Evolutionary conservation across 2,888 invertebrate genomes (phyloP).

Genomic region (Oasisia sp.): DNA sequence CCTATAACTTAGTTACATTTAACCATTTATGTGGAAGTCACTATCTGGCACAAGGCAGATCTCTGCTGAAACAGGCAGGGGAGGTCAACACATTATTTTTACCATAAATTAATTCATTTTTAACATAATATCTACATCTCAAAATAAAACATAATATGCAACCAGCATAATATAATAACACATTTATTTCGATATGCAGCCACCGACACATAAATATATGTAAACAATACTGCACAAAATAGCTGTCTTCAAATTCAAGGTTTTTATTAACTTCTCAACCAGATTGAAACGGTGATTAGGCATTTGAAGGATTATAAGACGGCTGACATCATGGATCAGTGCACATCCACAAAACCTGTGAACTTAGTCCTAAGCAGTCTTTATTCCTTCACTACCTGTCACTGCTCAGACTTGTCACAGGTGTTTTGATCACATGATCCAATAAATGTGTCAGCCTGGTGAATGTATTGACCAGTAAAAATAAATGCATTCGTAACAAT

Average conservation of each 20-base stretch:
- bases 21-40: too few relatives aligned
- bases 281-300: not conserved
- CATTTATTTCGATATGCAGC: too few relatives aligned
- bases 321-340: not conserved
- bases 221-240: not conserved
- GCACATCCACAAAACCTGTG: not conserved
- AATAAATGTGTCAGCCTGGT: not conserved
- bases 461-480: not conserved
- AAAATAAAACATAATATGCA: too few relatives aligned
- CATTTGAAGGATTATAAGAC: not conserved
- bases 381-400: not conserved
- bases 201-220: too few relatives aligned
- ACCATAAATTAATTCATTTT: too few relatives aligned
- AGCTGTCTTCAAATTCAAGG: not conserved
- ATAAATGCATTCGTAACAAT: not conserved
- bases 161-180: too few relatives aligned
- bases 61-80: too few relatives aligned
- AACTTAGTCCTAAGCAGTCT: not conserved
- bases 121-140: too few relatives aligned
- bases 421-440: constrained; percentile 6
- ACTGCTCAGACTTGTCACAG: not conserved
- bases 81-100: too few relatives aligned
- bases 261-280: not conserved
- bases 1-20: too few relatives aligned
- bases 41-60: too few relatives aligned